Evolutionary conservation across 2,113 vertebrate genomes (phyloP), one percentile per base, ranked within the genome.

Genomic region (Pygathrix nemaeus): DNA sequence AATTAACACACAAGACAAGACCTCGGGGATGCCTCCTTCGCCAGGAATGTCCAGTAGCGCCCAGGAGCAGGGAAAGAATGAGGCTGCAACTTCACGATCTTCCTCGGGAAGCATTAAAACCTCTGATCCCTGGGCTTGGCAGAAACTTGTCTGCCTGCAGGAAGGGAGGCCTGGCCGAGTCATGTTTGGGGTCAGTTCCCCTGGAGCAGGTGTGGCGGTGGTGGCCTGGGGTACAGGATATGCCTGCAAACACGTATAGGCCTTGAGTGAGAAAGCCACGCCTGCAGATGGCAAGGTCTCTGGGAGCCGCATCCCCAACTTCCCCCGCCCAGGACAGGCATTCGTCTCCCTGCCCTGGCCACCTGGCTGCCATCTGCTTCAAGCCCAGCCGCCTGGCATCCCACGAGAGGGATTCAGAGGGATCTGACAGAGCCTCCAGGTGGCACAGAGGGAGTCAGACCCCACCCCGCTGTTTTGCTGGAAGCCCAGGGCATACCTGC

Each of bases 181-280:
- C 86, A 27, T 7, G 23, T 55, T 79, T 43, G 45, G 1, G 5
- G 50, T 30, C 38, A 17, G 35, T 23, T 68, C 64, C 76, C n/a
- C 32, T 5, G 43, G 64, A 13, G 32, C 10, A 0, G 25, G 40
- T 0, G 2, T 23, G 40, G 23, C 0, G 2, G 55, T 20, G 48
- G 7, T 4, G 8, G 82, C 11, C 83, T 40, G 50, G 73, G 20
- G 55, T 10, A 7, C n/a, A 38, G 50, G 50, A 38, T 10, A 55
- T n/a, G 68, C 1, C 43, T 64, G n/a, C 20, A 35, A 82, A 85
- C 50, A 72, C 0, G 2, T 13, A 0, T 5, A 52, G 23, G 45
- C 16, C 68, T 61, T 1, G 20, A 57, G 90, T 2, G 1, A 27
- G 78, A 23, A 30, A 32, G 52, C 20, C 35, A 18, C 1, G 4